Evolutionary conservation across 2,113 vertebrate genomes (phyloP).

Genomic region (Hystrix cristata): DNA sequence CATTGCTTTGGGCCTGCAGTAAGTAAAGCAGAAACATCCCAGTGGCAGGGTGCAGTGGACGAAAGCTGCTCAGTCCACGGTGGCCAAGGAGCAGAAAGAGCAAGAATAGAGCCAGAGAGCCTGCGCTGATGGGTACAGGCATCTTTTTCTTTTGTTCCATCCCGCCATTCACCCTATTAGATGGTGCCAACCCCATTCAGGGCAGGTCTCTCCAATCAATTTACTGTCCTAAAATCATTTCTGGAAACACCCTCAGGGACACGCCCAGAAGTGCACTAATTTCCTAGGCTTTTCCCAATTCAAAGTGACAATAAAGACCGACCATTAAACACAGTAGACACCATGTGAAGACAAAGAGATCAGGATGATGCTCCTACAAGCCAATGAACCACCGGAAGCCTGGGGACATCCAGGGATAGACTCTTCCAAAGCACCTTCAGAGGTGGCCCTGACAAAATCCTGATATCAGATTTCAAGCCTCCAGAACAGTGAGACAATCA

Average conservation of each 20-base stretch:
- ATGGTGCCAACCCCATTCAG: neutral
- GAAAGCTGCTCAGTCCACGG: neutral
- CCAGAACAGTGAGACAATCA: neutral
- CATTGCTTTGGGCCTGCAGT: neutral
- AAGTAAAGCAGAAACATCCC: neutral
- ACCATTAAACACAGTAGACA: neutral
- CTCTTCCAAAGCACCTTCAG: neutral
- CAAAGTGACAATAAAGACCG: neutral
- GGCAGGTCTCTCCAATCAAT: neutral
- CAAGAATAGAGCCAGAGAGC: neutral
- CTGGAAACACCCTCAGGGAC: neutral
- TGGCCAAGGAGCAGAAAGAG: neutral
- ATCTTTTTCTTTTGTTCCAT: neutral
- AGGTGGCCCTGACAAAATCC: neutral
- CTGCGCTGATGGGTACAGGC: neutral
- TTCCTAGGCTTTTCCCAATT: neutral
- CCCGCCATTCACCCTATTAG: neutral
- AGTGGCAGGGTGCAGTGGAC: neutral
- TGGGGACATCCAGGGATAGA: too few species aligned
- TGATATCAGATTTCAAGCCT: neutral
- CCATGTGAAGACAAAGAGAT: neutral
- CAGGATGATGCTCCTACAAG: too few species aligned
- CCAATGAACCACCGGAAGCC: neutral
- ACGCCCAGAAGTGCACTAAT: neutral
- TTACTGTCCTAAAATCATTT: neutral